A percentile compares a stretch with the other conserved stretches of the same genome.
These are phyloP conservation scores for Tyrannus savana DNA, from an alignment of 2,113 vertebrate species.

Conservation along the genomic window DNA sequence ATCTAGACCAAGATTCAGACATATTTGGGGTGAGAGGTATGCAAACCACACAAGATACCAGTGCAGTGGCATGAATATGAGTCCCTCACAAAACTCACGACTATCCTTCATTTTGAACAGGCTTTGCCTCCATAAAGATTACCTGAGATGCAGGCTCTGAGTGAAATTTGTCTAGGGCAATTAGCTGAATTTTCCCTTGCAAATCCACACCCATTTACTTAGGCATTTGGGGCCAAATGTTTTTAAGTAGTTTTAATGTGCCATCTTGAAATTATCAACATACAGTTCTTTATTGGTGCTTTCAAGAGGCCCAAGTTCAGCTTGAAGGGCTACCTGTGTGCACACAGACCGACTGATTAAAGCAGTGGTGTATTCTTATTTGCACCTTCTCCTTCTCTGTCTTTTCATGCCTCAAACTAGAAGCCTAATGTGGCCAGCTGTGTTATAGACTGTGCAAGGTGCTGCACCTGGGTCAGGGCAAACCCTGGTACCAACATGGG, in stretches of 20 bases:
- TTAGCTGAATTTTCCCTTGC: background rate
- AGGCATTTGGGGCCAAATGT: background rate
- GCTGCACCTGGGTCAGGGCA: background rate
- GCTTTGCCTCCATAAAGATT: background rate
- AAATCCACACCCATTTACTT: background rate
- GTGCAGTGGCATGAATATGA: rapidly evolving
- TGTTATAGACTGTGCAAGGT: background rate
- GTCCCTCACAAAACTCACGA: background rate
- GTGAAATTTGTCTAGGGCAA: background rate
- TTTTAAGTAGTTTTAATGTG: background rate
- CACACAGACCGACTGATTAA: background rate
- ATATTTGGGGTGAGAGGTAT: background rate
- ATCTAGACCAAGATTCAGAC: background rate
- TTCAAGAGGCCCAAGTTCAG: background rate
- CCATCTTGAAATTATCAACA: background rate
- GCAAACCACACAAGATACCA: background rate
- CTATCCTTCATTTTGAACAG: background rate
- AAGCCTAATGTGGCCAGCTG: background rate
- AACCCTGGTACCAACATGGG: background rate
- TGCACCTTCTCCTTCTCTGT: background rate
- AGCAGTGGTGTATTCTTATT: background rate
- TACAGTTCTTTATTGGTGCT: rapidly evolving
- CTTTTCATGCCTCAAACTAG: background rate
- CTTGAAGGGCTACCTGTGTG: background rate
- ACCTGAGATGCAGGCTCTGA: background rate